Evolutionary conservation across 2,797 vertebrate species (phyloP).

Genomic region (Microctenopoma lineatum): DNA sequence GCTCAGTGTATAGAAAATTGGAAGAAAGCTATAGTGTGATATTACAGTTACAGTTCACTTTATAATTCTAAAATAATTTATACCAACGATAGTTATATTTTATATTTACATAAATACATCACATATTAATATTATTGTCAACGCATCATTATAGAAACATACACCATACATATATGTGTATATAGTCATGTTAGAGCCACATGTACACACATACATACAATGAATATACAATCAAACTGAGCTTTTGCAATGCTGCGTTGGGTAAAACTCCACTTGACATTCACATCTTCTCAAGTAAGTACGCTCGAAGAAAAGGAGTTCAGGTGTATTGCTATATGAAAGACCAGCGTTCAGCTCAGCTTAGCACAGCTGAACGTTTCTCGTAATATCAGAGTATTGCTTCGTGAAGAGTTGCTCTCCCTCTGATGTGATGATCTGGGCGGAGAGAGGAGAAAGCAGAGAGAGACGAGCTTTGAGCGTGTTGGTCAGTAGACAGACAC

Average conservation of each 20-base stretch:
- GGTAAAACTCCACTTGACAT: conserved; percentile 81
- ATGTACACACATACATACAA: conserved; percentile 79
- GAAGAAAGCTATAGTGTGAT: conserved; percentile 87
- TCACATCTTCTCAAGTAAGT: conserved; percentile 82
- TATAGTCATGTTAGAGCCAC: conserved; percentile 83
- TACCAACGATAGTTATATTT: conserved; percentile 85
- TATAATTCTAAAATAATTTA: conserved; percentile 87
- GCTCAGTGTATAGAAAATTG: conserved; percentile 87
- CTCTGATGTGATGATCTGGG: conserved; percentile 51
- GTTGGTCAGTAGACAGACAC: conserved; percentile 35
- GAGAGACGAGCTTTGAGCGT: conserved; percentile 52
- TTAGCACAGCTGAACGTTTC: conserved; percentile 59
- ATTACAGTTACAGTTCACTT: conserved; percentile 84
- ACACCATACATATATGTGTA: conserved; percentile 84
- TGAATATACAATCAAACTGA: conserved; percentile 85
- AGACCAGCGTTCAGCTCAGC: conserved; percentile 69
- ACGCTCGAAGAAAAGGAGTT: conserved; percentile 80
- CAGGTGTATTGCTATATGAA: conserved; percentile 87
- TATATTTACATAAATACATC: conserved; percentile 88
- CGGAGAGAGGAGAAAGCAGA: conserved; percentile 20
- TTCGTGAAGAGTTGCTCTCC: conserved; percentile 70
- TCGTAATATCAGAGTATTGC: conserved; percentile 83
- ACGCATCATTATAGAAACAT: conserved; percentile 83
- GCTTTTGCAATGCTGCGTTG: conserved; percentile 84
- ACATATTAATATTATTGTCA: conserved; percentile 77